Percentiles rank a stretch among this genome's conserved stretches.
Evolutionary conservation across 2,113 vertebrate species (phyloP).

Genomic region (Dasyurus viverrinus): DNA sequence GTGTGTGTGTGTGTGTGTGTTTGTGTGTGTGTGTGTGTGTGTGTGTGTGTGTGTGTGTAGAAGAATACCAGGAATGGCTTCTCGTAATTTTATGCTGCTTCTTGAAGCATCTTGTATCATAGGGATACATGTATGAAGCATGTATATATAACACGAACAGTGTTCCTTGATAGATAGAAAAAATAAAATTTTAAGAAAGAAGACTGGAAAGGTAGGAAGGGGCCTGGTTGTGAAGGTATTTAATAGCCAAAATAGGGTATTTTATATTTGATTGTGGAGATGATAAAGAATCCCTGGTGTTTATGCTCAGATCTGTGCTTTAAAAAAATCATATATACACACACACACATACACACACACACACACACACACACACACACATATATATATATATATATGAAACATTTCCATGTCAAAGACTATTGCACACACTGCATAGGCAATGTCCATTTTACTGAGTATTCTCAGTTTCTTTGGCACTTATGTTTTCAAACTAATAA

Average conservation of each 20-base stretch:
- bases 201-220: neutral
- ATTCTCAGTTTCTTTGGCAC: neutral
- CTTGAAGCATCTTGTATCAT: neutral
- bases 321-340: neutral
- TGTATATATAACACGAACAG: no score
- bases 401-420: neutral
- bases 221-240: neutral
- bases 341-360: slow-evolving; percentile 4
- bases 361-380: neutral
- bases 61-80: neutral
- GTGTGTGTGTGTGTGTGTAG: neutral
- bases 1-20: neutral
- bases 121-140: no score
- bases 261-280: neutral
- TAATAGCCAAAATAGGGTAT: neutral
- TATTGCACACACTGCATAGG: neutral
- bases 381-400: neutral
- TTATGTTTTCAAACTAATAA: neutral
- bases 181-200: neutral
- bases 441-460: neutral
- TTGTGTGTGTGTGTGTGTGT: no score
- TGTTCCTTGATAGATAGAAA: neutral
- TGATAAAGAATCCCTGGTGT: neutral
- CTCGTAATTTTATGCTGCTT: neutral
- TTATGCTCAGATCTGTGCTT: neutral